Evolutionary conservation across 2,113 vertebrate genomes (phyloP), one percentile per base, ranked within the genome.

Genomic region (Uria aalge): DNA sequence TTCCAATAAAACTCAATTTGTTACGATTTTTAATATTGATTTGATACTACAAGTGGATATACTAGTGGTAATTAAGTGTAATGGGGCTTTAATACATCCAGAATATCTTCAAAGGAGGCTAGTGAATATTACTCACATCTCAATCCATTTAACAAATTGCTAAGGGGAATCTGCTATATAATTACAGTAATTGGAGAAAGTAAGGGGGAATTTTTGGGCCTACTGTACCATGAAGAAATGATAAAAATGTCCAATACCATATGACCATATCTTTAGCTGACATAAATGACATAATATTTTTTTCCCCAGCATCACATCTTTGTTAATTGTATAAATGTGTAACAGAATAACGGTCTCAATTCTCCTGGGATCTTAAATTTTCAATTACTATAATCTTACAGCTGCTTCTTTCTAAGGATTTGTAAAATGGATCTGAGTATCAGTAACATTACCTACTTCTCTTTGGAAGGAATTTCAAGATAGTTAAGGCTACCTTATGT

Each of bases 51-150:
- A 69, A 50, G 32, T 69, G 45, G 32, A n/a, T 83, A 74, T 77
- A 69, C 40, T 71, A 45, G 34, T 12, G 3, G 23, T 80, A 94
- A 94, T 95, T 91, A 80, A 88, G 45, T 41, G 10, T 86, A 76
- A 83, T 69, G 32, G 32, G 20, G 3, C 41, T 88, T 94, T 91
- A 86, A 80, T 88, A 69, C 10, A 57, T 80, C 30, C 55, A 80
- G 59, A 80, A 50, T 76, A 57, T 64, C 85, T 95, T 95, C 82
- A 92, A 92, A 96, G 72, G 60, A 90, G 20, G n/a, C 56, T 72
- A 62, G 30, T 75, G 64, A 91, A 30, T 92, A 76, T 82, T 91
- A 57, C 14, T 80, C 55, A 86, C 59, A 68, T 90, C 19, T 52
- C 64, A 94, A 89, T 53, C 40, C 23, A 47, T 67, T 95, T 77